Evolutionary conservation across 2,797 vertebrate species (phyloP).

Genomic region (Parotocinclus haroldoi): DNA sequence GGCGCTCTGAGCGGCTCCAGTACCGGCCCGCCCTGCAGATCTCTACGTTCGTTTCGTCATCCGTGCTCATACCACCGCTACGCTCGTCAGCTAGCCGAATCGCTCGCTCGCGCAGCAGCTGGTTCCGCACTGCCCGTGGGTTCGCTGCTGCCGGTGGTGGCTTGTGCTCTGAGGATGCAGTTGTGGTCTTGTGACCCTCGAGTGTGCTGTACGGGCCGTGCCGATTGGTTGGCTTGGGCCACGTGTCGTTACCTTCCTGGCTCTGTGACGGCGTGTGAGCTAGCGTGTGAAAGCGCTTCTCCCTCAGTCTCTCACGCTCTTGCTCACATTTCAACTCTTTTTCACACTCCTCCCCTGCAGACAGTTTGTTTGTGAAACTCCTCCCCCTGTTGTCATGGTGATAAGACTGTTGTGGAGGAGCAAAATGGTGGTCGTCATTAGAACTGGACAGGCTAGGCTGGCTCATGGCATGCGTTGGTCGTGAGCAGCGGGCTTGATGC

Average conservation of each 20-base stretch:
- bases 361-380: constrained; percentile 50
- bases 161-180: constrained; percentile 32
- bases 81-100: constrained; percentile 67
- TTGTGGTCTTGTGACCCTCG: constrained; percentile 56
- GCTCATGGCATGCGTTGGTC: constrained; percentile 29
- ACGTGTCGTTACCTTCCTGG: constrained; percentile 74
- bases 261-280: constrained; percentile 52
- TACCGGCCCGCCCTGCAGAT: constrained; percentile 66
- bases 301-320: constrained; percentile 50
- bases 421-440: constrained; percentile 43
- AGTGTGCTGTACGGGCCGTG: constrained; percentile 69
- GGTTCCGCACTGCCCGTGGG: constrained; percentile 62
- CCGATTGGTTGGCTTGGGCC: constrained; percentile 71
- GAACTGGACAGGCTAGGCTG: constrained; percentile 43
- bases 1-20: constrained; percentile 74
- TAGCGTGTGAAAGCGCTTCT: constrained; percentile 51
- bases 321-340: constrained; percentile 46
- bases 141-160: constrained; percentile 31
- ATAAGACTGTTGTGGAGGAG: constrained; percentile 51
- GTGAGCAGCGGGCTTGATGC: constrained; percentile 1
- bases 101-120: constrained; percentile 70
- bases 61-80: constrained; percentile 70
- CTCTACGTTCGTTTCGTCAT: constrained; percentile 68
- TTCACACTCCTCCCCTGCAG: constrained; percentile 52
- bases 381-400: constrained; percentile 51